Base-by-base conservation (phyloP, 2,113 vertebrate genomes). In the Gambusia holbrooki region DNA sequence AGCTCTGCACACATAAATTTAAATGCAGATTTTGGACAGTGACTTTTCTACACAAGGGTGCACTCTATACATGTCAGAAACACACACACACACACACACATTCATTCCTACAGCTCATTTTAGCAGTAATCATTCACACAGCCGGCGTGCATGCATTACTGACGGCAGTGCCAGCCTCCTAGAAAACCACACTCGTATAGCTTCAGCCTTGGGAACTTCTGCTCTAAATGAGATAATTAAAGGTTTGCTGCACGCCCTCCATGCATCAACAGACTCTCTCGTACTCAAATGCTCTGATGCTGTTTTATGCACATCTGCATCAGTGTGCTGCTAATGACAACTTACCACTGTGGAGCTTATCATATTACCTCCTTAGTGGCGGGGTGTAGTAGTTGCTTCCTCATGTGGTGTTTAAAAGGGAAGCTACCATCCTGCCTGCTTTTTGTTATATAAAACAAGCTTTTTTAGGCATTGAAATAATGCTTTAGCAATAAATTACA, bases 181-280 rank as follows among this genome's bases (percentile, higher is more conserved):
- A 76, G 73, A 64, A 87, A 84, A 86, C 72, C 83, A 77, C 78
- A 79, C 32, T 71, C 74, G 42, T 81, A 63, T 37, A 67, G 80
- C 30, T 65, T 68, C 79, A 86, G 78, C 82, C 88, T 78, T 76
- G 84, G 74, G 84, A 89, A 83, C 80, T 27, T 48, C 72, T 82
- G 64, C 87, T 69, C 78, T 28, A 81, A 77, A 87, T 87, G 66
- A 76, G 75, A 89, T 91, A 90, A 93, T 92, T 93, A 90, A 87
- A 88, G 82, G 84, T 84, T 90, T 78, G 58, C 64, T 80, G 37
- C 29, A 37, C 76, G 78, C 78, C 61, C 58, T 51, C 45, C 65
- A 15, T 67, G 62, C 30, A 11, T 60, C 58, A 67, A 54, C 60
- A 72, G 69, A 48, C 66, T 62, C 69, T 66, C 62, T 75, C 51